Evolutionary conservation across 2,113 vertebrate genomes (phyloP).

Genomic region (Atractosteus spatula): DNA sequence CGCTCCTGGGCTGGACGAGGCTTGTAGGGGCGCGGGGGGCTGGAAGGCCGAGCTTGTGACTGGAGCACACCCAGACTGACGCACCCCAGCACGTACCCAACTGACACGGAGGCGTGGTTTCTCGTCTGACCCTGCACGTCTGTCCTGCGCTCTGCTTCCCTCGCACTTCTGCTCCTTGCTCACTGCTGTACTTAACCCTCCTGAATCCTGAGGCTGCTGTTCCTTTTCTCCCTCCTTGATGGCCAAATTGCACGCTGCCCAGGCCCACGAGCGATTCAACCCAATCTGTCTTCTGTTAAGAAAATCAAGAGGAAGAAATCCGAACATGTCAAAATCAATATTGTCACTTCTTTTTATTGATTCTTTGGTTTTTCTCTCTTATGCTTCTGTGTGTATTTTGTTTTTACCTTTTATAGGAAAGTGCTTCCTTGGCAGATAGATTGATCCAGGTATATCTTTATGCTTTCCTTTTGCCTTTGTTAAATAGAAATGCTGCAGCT

Average conservation of each 20-base stretch:
- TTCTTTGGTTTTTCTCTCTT: constrained; percentile 68
- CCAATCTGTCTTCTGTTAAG: too few species aligned
- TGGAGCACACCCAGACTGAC: too few species aligned
- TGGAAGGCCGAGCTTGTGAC: too few species aligned
- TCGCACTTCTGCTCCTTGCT: constrained; percentile 43
- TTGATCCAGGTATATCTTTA: constrained; percentile 97
- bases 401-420: constrained; percentile 95
- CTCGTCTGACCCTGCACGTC: constrained; percentile 26
- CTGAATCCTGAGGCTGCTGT: constrained; percentile 52
- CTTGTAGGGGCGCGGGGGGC: too few species aligned
- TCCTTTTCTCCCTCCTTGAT: constrained; percentile 62
- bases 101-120: not conserved
- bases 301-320: constrained; percentile 65
- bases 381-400: constrained; percentile 81
- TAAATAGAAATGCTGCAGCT: constrained; percentile 15
- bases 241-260: not conserved
- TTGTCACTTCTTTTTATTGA: constrained; percentile 67
- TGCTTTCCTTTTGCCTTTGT: constrained; percentile 39
- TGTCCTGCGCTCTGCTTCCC: constrained; percentile 52
- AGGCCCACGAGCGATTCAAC: not conserved
- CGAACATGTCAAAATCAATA: constrained; percentile 67
- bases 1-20: too few species aligned
- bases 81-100: too few species aligned
- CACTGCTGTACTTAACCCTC: constrained; percentile 26
- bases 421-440: constrained; percentile 99